These are phyloP conservation scores for Fukomys damarensis DNA, from an alignment of 2,113 vertebrate genomes.

Conservation along the genomic window DNA sequence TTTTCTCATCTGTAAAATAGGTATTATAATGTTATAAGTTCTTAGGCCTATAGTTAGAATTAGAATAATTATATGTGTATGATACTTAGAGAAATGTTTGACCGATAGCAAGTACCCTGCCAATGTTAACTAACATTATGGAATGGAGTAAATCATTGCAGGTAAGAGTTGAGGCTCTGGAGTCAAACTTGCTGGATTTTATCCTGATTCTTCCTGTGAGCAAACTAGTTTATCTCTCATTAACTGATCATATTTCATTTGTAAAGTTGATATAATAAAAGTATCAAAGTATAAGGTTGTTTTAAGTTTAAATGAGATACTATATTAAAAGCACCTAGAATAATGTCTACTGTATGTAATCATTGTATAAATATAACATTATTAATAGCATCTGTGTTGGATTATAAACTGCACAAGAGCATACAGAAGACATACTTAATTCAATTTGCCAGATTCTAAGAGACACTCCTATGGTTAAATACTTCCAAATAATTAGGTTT, in stretches of 20 bases:
- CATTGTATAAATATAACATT: not conserved
- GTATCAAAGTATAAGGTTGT: not conserved
- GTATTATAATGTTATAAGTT: not conserved
- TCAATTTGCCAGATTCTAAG: conserved; percentile 33
- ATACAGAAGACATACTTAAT: not conserved
- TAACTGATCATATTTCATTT: not conserved
- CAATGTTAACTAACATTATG: not conserved
- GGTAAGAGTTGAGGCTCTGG: not conserved
- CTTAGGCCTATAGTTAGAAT: not conserved
- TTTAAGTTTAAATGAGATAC: conserved; percentile 16
- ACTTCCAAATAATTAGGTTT: conserved; percentile 28
- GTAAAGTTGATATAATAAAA: not conserved
- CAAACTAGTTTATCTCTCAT: not conserved
- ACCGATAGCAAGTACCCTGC: not conserved
- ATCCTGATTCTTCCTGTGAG: not conserved
- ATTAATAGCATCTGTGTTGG: not conserved
- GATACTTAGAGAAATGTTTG: not conserved
- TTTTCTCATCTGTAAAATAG: not conserved
- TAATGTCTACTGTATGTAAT: not conserved
- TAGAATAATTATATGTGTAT: not conserved
- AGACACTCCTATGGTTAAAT: not conserved
- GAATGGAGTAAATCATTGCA: not conserved
- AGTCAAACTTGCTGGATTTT: not conserved
- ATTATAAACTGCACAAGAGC: not conserved
- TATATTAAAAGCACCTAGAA: not conserved